These are phyloP conservation scores for Musca domestica DNA, from an alignment of 1,140 invertebrate species.

Conservation along the genomic window DNA sequence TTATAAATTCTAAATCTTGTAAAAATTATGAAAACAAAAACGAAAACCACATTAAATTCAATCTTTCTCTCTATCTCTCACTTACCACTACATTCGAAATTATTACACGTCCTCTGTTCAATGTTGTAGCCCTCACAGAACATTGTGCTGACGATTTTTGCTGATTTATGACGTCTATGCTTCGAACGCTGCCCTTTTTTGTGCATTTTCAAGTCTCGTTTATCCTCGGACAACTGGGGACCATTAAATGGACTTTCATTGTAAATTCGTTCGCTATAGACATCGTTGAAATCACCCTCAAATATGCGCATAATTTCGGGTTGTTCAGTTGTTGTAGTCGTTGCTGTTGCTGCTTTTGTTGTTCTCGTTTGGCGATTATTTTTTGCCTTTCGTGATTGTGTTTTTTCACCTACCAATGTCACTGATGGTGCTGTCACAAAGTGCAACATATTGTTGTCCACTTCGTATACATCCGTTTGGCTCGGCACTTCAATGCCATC, in stretches of 20 bases:
- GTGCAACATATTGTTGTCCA: conserved; percentile 23
- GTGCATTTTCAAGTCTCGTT: neutral
- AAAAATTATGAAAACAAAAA: no score
- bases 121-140: conserved; percentile 53
- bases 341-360: neutral
- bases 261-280: neutral
- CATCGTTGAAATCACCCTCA: conserved; percentile 21
- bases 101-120: conserved; percentile 53
- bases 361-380: conserved; percentile 26
- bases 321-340: conserved; percentile 6
- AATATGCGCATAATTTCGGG: conserved; percentile 20
- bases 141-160: conserved; percentile 46
- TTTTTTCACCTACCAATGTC: neutral
- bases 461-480: conserved; percentile 2
- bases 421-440: conserved; percentile 10
- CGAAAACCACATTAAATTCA: no score
- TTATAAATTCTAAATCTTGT: no score
- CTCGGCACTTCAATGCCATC: conserved; percentile 34
- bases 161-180: conserved; percentile 39
- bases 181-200: neutral
- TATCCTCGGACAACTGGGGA: neutral
- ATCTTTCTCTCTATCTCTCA: no score
- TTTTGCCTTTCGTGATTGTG: neutral
- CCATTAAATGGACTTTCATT: conserved; percentile 22
- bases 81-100: conserved; percentile 51